phyloP scores from a whole-genome alignment of 2,113 vertebrate genomes.

The Cepphus grylle region DNA sequence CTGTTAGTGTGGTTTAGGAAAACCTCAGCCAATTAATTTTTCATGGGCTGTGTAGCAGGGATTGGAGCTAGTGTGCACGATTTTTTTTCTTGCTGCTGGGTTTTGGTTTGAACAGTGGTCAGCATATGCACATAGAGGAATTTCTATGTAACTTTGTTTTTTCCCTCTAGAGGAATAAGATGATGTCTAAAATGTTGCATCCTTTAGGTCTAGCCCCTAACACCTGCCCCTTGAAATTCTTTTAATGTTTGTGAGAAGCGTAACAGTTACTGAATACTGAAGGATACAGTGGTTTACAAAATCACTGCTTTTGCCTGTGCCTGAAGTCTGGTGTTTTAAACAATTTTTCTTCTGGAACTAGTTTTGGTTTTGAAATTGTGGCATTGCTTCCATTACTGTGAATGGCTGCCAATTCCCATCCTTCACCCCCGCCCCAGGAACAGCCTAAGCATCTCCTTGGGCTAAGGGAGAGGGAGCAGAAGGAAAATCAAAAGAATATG shows the following conservation, averaged over 20 bases:
- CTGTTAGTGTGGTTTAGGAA: not conserved
- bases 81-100: not conserved
- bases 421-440: accelerated
- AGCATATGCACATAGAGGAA: not conserved
- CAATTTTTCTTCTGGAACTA: not conserved
- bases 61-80: not conserved
- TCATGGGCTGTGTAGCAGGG: not conserved
- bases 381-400: not conserved
- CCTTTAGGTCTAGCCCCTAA: not conserved
- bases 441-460: not conserved
- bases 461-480: not conserved
- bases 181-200: not conserved
- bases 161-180: not conserved
- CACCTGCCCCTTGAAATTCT: not conserved
- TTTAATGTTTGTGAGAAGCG: not conserved
- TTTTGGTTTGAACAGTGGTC: not conserved
- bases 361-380: not conserved
- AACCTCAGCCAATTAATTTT: slow-evolving; percentile 40
- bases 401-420: not conserved
- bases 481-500: not conserved
- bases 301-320: not conserved
- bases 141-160: not conserved
- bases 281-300: not conserved
- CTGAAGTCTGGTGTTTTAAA: not conserved
- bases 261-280: not conserved